Evolutionary conservation across 30 jellyfish, hydroid and myxozoan genomes (phyloP), one percentile per base, ranked within the genome.

Genomic region (Mastigias papua): DNA sequence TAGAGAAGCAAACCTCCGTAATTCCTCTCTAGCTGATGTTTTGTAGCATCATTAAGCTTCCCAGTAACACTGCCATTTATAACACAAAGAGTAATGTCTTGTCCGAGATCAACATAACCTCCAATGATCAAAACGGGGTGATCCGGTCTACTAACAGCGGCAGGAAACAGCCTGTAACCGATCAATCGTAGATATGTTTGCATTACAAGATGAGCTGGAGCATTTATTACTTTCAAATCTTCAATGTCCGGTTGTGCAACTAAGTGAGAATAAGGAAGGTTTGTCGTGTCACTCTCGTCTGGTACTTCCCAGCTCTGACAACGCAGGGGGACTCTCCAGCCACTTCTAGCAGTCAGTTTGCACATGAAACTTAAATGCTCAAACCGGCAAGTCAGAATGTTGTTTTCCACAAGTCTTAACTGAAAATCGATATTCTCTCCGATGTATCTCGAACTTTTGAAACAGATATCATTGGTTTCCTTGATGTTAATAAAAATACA

Each of bases 381-480:
- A 46, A 93, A 81, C 9, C 98, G 78, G 76, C 97, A 82, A 1
- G 93, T 81, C 48, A 86, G 90, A 34, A 81, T 64, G 76, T 78
- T 93, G 87, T 68, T 76, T 50, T 88, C 93, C n/a, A 87, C 87
- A 19, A 93, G 87, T 34, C 91, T 75, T 34, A 93, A 50, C 82
- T 93, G 98, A 61, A 87, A 93, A 82, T 93, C 98, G 42, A 93
- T 64, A 46, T 93, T 87, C 64, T 88, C 98, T 6, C 98, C 98
- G 32, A 76, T 50, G 76, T 87, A 93, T 25, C 49, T 78, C 37
- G 93, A 60, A 46, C 78, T 51, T n/a, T 69, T 69, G 83, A 87
- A 88, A 42, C 67, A 34, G 0, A 93, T 75, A 22, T 75, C 67
- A 48, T 74, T 26, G 1, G 96, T 82, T 60, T 74, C 77, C 51